These are phyloP conservation scores for Drosophila kurseongensis DNA, from an alignment of 1,140 invertebrate species.

Conservation along the genomic window DNA sequence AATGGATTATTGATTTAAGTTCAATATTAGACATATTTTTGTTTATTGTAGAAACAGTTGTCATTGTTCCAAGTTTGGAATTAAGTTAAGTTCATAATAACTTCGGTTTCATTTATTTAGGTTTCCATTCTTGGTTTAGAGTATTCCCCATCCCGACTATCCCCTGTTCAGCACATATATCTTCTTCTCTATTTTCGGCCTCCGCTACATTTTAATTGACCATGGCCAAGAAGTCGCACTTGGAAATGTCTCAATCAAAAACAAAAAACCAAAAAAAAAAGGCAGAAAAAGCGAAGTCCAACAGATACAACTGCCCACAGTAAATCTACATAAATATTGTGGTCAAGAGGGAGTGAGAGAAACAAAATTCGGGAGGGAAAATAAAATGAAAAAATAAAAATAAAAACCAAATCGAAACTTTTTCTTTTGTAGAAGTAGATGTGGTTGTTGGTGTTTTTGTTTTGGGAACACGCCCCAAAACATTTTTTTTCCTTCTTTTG, in stretches of 20 bases:
- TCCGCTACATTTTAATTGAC: conserved; percentile 65
- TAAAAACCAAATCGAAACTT: conserved; percentile 62
- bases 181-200: not conserved
- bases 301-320: conserved; percentile 63
- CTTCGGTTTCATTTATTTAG: no score
- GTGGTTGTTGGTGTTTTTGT: conserved; percentile 25
- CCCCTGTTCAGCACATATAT: not conserved
- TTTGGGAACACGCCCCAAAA: conserved; percentile 57
- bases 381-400: conserved; percentile 38
- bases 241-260: conserved; percentile 75
- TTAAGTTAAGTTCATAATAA: no score
- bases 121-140: not conserved
- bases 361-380: conserved; percentile 13
- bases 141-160: conserved; percentile 7
- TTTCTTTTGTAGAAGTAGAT: conserved; percentile 62
- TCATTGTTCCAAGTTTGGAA: no score
- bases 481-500: conserved; percentile 7
- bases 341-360: conserved; percentile 10
- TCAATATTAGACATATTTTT: no score
- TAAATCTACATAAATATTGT: conserved; percentile 74
- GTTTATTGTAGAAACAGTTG: no score
- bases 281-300: conserved; percentile 9
- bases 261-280: conserved; percentile 14
- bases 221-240: conserved; percentile 79
- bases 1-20: no score